A percentile compares a stretch with the other conserved stretches of the same genome.
Evolutionary conservation across 2,113 vertebrate species (phyloP).

Genomic region (Callaeas wilsoni): DNA sequence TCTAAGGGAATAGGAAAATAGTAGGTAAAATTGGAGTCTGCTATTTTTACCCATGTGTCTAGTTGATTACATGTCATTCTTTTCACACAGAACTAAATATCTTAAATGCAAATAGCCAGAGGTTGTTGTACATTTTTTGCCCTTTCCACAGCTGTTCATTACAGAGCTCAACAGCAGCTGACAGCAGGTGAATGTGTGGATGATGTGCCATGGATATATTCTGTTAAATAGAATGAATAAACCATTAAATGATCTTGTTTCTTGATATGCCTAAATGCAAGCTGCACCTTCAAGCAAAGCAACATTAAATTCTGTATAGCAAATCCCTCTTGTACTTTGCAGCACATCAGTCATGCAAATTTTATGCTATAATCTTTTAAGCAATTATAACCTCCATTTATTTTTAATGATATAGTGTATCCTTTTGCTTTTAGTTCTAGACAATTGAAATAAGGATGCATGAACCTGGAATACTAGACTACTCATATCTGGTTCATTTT

Average conservation of each 20-base stretch:
- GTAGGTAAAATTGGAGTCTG: background rate
- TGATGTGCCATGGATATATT: slow-evolving; percentile 65
- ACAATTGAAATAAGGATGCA: background rate
- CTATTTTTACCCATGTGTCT: slow-evolving; percentile 10
- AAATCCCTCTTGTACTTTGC: slow-evolving; percentile 30
- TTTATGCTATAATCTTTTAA: slow-evolving; percentile 42
- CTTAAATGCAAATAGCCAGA: slow-evolving; percentile 66
- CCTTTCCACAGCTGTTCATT: slow-evolving; percentile 66
- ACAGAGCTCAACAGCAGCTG: slow-evolving; percentile 57
- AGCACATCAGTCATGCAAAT: slow-evolving; percentile 51
- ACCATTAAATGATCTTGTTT: slow-evolving; percentile 63
- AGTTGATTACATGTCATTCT: slow-evolving; percentile 43
- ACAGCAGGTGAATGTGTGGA: slow-evolving; percentile 65
- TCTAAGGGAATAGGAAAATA: slow-evolving; percentile 2
- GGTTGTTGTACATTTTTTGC: slow-evolving; percentile 36
- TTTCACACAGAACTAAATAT: slow-evolving; percentile 51
- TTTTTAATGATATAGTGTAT: slow-evolving; percentile 27
- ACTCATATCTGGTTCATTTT: background rate
- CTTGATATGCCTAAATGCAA: slow-evolving; percentile 51
- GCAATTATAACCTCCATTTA: slow-evolving; percentile 29
- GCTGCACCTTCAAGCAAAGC: slow-evolving; percentile 27
- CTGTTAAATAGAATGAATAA: slow-evolving; percentile 74
- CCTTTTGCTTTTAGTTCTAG: slow-evolving; percentile 14
- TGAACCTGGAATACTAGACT: background rate
- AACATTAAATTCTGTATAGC: slow-evolving; percentile 12